Evolutionary conservation across 2,113 vertebrate species (phyloP), one percentile per base, ranked within the genome.

Genomic region (Petromus typicus): DNA sequence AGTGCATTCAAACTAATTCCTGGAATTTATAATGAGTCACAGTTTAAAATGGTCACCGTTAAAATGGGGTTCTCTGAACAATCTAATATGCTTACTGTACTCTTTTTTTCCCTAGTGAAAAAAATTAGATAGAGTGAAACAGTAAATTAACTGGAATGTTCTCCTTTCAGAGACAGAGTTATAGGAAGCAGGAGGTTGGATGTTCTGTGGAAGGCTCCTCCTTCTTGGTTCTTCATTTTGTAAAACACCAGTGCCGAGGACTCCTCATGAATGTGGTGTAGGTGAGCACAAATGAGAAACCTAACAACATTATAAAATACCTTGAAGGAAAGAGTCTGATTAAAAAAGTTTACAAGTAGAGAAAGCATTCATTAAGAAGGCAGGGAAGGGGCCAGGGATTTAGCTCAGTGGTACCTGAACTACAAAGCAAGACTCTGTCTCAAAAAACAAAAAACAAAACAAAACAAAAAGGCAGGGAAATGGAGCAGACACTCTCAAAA

Each of bases 271-370:
- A 93, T 64, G 14, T 78, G 18, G 20, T 76, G 13, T 34, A 64
- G 61, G 54, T 71, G 40, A 92, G 78, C 56, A 78, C 37, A 94
- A 91, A 61, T 37, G 32, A 23, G 61, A 83, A 91, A 59, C 89
- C n/a, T 51, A 86, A 27, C 67, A 73, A 57, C 79, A 59, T 63
- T 93, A 86, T 63, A 89, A 89, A 89, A 64, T 14, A 82, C 37
- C 37, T 95, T 79, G 11, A 91, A 96, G 81, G 56, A 73, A 94
- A 91, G 34, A 82, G 16, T 85, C 83, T 93, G 32, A 16, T 71
- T 86, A 37, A 89, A 96, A 25, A 91, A 91, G 23, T 96, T 81
- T 81, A 64, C 23, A 97, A 78, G 79, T 40, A 81, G 11, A 13
- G 20, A 37, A 88, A 85, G 32, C 18, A 22, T 61, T 87, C 81